Base-by-base conservation (phyloP, 2,113 vertebrate genomes). In the Agapornis roseicollis region DNA sequence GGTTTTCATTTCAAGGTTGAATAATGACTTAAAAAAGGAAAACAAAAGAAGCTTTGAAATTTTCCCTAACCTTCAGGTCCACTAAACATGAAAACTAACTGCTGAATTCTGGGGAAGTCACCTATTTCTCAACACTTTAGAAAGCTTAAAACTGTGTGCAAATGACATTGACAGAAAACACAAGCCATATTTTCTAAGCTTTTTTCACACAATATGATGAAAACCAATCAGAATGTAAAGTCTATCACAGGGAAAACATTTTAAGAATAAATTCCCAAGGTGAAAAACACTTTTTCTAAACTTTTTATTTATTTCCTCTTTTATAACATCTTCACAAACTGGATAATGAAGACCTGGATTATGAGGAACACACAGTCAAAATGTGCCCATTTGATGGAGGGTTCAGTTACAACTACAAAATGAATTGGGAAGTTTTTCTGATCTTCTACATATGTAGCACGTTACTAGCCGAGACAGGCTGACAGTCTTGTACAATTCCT, bases 1-100 rank as follows among this genome's bases (percentile, higher is more conserved):
- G 79, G 53, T 77, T 94, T 95, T 91, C 85, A 89, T 94, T 96
- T 94, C 94, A 94, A 95, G 74, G 85, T 78, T 82, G 89, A 90
- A 86, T 93, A 94, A 92, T 80, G 65, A 24, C 63, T 85, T 87
- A 44, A 73, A 94, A 93, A 79, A 81, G 73, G 73, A 93, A 93
- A 97, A 86, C 72, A 95, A 79, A 79, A 90, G 80, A 76, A 39
- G n/a, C 76, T 78, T 78, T 84, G 89, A 94, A 88, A 61, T 81
- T 81, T 64, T 85, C 74, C 68, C 58, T 92, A 81, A 82, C 82
- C 82, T 85, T 91, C 78, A 90, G 66, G 68, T 91, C 68, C 44
- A 20, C 84, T 46, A 89, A 78, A 94, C 80, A 87, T 90, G 82
- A 88, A 86, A 92, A 94, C 79, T n/a, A 42, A 58, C 37, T 72